phyloP scores from a whole-genome alignment of 2,888 invertebrate species.

The Drosophila anomelani region DNA sequence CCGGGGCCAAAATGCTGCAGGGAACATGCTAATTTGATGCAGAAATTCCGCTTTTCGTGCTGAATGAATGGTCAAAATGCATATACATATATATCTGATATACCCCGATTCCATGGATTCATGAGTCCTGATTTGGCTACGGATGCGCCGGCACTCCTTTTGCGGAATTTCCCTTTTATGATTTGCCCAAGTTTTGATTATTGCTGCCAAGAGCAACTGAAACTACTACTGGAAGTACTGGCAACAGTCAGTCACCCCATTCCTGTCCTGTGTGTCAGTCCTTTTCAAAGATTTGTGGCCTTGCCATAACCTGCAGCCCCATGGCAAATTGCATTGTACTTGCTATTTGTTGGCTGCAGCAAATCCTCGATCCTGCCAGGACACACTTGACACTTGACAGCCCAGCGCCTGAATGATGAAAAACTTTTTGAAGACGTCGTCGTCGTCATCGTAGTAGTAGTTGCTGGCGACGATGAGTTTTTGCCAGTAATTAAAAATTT shows the following conservation, averaged over 20 bases:
- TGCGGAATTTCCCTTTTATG: slow-evolving; percentile 13
- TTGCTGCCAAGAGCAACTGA: slow-evolving; percentile 60
- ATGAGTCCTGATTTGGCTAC: slow-evolving; percentile 6
- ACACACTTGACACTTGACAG: slow-evolving; percentile 77
- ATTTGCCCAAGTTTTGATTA: slow-evolving; percentile 66
- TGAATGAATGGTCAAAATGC: slow-evolving; percentile 37
- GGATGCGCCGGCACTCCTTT: slow-evolving; percentile 9
- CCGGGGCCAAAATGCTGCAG: slow-evolving; percentile 5
- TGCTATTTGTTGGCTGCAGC: slow-evolving; percentile 31
- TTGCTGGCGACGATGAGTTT: slow-evolving; percentile 50
- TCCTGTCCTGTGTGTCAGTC: slow-evolving; percentile 17
- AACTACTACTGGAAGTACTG: slow-evolving; percentile 6
- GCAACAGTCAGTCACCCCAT: slow-evolving; percentile 35
- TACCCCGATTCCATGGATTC: slow-evolving; percentile 5
- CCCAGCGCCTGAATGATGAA: slow-evolving; percentile 66
- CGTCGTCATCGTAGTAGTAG: slow-evolving; percentile 29
- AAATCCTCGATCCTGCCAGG: slow-evolving; percentile 27
- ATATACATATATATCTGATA: neutral
- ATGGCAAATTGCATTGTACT: slow-evolving; percentile 55
- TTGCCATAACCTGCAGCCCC: slow-evolving; percentile 40
- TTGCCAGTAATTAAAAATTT: slow-evolving; percentile 75
- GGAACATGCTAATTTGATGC: slow-evolving; percentile 46
- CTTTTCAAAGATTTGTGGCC: slow-evolving; percentile 43
- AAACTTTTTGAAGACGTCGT: slow-evolving; percentile 59
- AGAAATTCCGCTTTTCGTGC: slow-evolving; percentile 19